phyloP scores from a whole-genome alignment of 1,140 invertebrate species.

The Anadara kagoshimensis region DNA sequence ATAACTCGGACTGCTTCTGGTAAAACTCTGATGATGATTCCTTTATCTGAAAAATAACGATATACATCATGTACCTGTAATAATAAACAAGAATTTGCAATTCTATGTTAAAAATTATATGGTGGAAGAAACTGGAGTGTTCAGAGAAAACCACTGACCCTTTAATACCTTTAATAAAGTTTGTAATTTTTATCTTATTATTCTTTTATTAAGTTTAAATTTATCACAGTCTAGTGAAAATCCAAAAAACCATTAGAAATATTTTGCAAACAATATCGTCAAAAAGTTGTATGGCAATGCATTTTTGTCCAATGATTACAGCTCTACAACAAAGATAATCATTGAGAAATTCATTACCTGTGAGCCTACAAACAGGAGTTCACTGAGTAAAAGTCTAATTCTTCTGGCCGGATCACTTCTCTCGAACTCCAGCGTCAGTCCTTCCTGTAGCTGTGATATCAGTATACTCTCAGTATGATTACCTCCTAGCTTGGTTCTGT shows the following conservation, averaged over 20 bases:
- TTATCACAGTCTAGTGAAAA: too few species aligned
- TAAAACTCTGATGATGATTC: conserved; percentile 80
- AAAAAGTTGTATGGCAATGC: too few species aligned
- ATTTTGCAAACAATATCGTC: too few species aligned
- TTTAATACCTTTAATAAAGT: too few species aligned
- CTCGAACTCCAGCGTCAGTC: conserved; percentile 94
- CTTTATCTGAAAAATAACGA: conserved; percentile 74
- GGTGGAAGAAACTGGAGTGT: too few species aligned
- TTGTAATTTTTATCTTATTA: too few species aligned
- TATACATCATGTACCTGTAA: not conserved
- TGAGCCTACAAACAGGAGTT: conserved; percentile 90
- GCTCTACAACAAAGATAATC: too few species aligned
- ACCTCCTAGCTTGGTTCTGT: conserved; percentile 65
- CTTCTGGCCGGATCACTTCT: conserved; percentile 91
- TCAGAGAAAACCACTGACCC: too few species aligned
- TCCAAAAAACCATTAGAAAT: too few species aligned
- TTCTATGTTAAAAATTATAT: too few species aligned
- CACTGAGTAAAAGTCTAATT: conserved; percentile 90
- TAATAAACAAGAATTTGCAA: not conserved
- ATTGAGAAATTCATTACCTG: conserved; percentile 83
- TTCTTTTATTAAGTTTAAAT: too few species aligned
- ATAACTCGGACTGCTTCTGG: conserved; percentile 90
- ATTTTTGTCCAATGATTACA: too few species aligned
- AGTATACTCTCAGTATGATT: conserved; percentile 83
- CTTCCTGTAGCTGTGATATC: conserved; percentile 85